phyloP scores from a whole-genome alignment of 2,888 invertebrate genomes.

The Harpagoxenus sublaevis region DNA sequence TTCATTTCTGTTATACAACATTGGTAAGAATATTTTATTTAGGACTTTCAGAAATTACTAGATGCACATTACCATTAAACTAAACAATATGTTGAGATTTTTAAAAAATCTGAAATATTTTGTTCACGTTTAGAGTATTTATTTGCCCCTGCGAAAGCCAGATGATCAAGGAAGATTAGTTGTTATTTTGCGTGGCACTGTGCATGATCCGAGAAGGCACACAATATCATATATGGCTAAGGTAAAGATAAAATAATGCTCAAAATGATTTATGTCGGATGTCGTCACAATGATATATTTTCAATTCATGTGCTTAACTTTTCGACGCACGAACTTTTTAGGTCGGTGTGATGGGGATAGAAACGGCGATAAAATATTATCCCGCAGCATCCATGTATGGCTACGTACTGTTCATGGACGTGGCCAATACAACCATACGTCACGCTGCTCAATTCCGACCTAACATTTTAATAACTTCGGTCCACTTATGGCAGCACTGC shows the following conservation, averaged over 20 bases:
- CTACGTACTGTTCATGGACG: conserved; percentile 89
- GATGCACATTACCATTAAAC: no score
- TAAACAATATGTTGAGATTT: neutral
- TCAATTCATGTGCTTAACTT: neutral
- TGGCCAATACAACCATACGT: conserved; percentile 87
- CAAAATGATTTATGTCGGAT: neutral
- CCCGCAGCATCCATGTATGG: conserved; percentile 87
- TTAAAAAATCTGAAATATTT: neutral
- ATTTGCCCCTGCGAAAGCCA: conserved; percentile 87
- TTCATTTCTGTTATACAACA: no score
- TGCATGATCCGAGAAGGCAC: conserved; percentile 88
- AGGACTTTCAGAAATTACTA: no score
- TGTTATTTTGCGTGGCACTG: conserved; percentile 88
- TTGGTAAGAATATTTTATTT: neutral
- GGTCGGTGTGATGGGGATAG: conserved; percentile 89
- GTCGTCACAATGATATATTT: neutral
- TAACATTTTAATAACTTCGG: conserved; percentile 88
- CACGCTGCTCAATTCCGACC: conserved; percentile 89
- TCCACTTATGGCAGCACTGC: conserved; percentile 89
- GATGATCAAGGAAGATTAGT: conserved; percentile 88
- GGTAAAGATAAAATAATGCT: conserved; percentile 71
- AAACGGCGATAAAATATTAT: conserved; percentile 87
- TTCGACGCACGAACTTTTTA: conserved; percentile 58
- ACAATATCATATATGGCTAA: conserved; percentile 89
- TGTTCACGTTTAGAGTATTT: conserved; percentile 86